Evolutionary conservation across 1,140 invertebrate species (phyloP).

Genomic region (Acromyrmex heyeri): DNA sequence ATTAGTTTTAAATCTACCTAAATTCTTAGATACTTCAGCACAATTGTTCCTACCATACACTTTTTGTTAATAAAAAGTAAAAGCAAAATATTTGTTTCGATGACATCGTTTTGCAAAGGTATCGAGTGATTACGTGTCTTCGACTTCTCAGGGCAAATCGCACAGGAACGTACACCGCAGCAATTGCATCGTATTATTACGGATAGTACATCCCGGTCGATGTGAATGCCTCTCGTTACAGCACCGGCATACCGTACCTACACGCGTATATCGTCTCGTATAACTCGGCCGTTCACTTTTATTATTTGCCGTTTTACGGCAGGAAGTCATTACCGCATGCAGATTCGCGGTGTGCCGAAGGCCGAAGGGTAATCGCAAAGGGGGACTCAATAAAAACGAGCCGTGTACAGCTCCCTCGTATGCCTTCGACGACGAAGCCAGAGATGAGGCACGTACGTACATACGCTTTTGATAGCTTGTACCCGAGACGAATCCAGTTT

Average conservation of each 20-base stretch:
- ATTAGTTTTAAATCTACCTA: too few relatives aligned
- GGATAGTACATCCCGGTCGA: constrained; percentile 5
- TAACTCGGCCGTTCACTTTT: constrained; percentile 73
- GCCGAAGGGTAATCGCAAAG: constrained; percentile 64
- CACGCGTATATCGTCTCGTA: constrained; percentile 40
- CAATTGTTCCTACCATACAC: too few relatives aligned
- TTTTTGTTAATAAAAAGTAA: too few relatives aligned
- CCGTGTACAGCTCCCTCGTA: constrained; percentile 14
- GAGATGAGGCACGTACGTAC: constrained; percentile 8
- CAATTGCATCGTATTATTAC: constrained; percentile 19
- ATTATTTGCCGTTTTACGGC: constrained; percentile 76
- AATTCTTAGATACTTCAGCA: too few relatives aligned
- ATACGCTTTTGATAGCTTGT: constrained; percentile 35
- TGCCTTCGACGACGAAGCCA: background rate
- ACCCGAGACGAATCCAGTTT: constrained; percentile 26
- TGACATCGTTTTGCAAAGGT: background rate
- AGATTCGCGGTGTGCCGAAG: constrained; percentile 74
- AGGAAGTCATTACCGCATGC: constrained; percentile 82
- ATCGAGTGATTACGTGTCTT: background rate
- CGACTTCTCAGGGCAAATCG: background rate
- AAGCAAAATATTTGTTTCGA: background rate
- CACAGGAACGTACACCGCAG: background rate
- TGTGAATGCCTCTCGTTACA: constrained; percentile 61
- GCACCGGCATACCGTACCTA: background rate
- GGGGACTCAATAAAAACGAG: constrained; percentile 51